These are phyloP conservation scores for Cydia strobilella DNA, from an alignment of 1,140 invertebrate species.

Conservation along the genomic window DNA sequence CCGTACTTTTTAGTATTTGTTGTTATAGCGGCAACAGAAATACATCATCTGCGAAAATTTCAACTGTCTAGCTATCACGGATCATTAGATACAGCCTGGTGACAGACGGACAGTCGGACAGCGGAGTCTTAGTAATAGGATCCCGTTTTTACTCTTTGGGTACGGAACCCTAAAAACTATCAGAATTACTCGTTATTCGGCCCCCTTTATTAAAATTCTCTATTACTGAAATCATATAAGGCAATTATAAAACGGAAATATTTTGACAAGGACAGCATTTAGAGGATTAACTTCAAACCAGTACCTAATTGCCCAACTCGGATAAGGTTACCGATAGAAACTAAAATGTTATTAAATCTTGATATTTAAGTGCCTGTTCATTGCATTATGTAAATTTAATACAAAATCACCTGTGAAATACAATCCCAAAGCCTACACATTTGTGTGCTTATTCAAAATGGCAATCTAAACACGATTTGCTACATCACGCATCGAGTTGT, in stretches of 20 bases:
- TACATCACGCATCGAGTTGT: not conserved
- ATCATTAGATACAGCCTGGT: no score
- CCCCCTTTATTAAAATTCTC: no score
- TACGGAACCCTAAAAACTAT: no score
- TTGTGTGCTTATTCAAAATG: not conserved
- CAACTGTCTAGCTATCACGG: no score
- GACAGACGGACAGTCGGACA: no score
- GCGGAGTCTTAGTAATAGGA: no score
- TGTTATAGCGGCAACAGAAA: no score
- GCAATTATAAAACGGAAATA: not conserved
- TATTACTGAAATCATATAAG: not conserved
- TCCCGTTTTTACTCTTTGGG: no score
- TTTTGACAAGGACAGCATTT: not conserved
- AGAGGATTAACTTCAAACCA: not conserved
- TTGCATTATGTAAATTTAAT: conserved; percentile 1
- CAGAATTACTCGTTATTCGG: no score
- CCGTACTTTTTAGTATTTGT: no score
- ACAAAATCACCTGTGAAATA: conserved; percentile 4
- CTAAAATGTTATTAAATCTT: conserved; percentile 11
- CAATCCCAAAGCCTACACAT: conserved; percentile 2
- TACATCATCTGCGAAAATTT: no score
- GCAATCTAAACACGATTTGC: not conserved
- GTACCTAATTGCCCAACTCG: not conserved
- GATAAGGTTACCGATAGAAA: not conserved
- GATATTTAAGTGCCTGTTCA: not conserved